A percentile compares a stretch with the other conserved stretches of the same genome.
Conservation (phyloP, 2,113 vertebrate species). For the Microcebus tavaratra region DNA sequence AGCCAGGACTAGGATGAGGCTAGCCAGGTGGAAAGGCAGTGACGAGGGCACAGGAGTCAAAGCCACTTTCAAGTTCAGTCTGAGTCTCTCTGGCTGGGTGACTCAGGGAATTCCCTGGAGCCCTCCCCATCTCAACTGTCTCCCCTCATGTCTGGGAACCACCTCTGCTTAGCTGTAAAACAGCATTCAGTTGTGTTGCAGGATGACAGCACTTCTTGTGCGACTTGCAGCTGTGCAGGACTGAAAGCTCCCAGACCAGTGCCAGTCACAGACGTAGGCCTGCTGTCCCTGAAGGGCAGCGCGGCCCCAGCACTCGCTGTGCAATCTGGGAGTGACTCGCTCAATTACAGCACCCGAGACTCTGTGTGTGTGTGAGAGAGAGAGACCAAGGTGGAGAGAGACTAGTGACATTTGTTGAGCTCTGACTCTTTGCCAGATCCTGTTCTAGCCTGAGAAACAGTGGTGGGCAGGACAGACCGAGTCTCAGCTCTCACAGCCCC, state of each 20-base stretch:
- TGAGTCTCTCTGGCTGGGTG: not conserved
- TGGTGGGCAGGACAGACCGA: accelerated
- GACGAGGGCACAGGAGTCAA: not conserved
- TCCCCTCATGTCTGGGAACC: accelerated
- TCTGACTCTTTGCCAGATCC: not conserved
- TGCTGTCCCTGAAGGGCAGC: accelerated
- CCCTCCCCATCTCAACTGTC: not conserved
- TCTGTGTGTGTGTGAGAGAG: too few relatives aligned
- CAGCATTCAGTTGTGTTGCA: too few relatives aligned
- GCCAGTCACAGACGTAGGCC: too few relatives aligned
- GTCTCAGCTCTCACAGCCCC: not conserved
- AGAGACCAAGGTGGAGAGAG: not conserved
- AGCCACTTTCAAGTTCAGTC: not conserved
- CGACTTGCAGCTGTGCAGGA: not conserved
- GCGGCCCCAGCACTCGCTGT: accelerated
- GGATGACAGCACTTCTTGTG: not conserved
- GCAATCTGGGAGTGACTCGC: not conserved
- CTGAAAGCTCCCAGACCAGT: not conserved
- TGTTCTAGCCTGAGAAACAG: not conserved
- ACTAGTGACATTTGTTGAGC: not conserved
- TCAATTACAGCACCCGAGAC: too few relatives aligned
- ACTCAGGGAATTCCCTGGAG: not conserved
- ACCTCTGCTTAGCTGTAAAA: not conserved
- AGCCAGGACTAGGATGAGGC: not conserved
- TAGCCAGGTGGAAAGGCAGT: not conserved